Evolutionary conservation across 2,113 vertebrate genomes (phyloP).

Genomic region (Smithornis capensis): DNA sequence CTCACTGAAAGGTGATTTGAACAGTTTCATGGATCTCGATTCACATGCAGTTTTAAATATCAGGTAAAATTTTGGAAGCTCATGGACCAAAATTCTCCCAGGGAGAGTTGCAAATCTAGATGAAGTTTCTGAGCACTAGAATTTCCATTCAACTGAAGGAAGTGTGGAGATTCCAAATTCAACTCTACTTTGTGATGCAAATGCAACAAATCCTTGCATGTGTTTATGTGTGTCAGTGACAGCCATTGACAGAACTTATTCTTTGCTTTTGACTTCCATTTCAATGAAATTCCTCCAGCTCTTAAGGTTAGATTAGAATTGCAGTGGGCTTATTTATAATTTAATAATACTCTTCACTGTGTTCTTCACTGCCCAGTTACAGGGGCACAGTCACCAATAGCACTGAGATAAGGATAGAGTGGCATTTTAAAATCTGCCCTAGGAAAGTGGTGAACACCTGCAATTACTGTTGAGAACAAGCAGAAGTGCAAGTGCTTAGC

Average conservation of each 20-base stretch:
- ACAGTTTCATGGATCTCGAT: neutral
- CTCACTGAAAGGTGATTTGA: neutral
- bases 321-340: neutral
- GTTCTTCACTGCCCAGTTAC: neutral
- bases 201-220: neutral
- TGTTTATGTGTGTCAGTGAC: rapidly evolving
- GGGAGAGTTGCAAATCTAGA: neutral
- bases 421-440: neutral
- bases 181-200: neutral
- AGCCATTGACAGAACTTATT: neutral
- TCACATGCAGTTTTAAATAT: neutral
- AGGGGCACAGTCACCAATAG: too few species aligned
- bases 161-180: neutral
- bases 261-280: neutral
- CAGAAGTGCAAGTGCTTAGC: neutral
- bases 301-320: neutral
- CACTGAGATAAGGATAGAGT: neutral
- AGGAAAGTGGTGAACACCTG: neutral
- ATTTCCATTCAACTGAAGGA: neutral
- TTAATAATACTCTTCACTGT: neutral
- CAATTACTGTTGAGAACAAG: neutral
- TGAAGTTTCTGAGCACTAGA: neutral
- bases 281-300: neutral
- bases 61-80: neutral
- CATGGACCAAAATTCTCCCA: neutral